Base-by-base conservation (phyloP, 2,888 invertebrate genomes). In the Druceiella hillmani region DNA sequence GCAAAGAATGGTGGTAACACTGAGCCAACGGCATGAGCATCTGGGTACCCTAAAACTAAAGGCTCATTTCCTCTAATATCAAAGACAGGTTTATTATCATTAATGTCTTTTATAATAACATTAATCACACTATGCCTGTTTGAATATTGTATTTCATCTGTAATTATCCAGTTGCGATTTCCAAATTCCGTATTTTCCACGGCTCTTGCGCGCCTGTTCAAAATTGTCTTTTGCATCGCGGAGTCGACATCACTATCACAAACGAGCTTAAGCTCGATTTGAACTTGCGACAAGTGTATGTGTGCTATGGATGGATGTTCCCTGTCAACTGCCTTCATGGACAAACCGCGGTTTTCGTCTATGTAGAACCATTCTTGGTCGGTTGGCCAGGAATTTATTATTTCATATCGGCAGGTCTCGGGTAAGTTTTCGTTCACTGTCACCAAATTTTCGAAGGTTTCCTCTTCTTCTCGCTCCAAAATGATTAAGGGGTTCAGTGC, bases 201-300 rank as follows among this genome's bases (percentile, higher is more conserved):
- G n/a, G n/a, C n/a, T n/a, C n/a, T n/a, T n/a, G n/a, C n/a, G n/a
- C n/a, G n/a, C n/a, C n/a, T n/a, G n/a, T n/a, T n/a, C n/a, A n/a
- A n/a, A n/a, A n/a, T n/a, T n/a, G n/a, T n/a, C n/a, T n/a, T n/a
- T n/a, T n/a, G n/a, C n/a, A n/a, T n/a, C n/a, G n/a, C n/a, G n/a
- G n/a, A n/a, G n/a, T n/a, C n/a, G n/a, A n/a, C 31, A 43, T 61
- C 61, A 33, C 37, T 49, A 30, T 55, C 56, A 43, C 69, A 71
- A 28, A 57, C 47, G 25, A 71, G 50, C 13, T 50, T 54, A 24
- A 72, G 53, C 51, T 72, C 70, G 2, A 68, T 62, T 57, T 69
- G 66, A 27, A 73, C 53, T 57, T 74, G 73, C 1, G 73, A 70
- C 24, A 64, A 44, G 20, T 63, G 50, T 71, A 72, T 70, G 39